phyloP scores from a whole-genome alignment of 2,797 vertebrate genomes.

The Micromesistius poutassou region DNA sequence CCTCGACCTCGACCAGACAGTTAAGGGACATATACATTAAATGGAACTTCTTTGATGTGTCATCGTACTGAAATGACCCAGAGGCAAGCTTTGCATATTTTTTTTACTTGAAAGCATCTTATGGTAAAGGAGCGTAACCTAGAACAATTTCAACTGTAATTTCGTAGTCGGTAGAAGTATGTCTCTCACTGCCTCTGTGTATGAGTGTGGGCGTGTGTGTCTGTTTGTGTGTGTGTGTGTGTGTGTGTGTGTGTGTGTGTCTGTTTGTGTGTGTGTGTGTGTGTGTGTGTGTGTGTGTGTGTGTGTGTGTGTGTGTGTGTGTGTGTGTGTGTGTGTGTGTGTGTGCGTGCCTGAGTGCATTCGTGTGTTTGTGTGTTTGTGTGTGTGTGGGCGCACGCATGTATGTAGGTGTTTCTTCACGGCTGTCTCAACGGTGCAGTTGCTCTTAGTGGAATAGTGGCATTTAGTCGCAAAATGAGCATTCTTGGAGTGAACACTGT shows the following conservation, averaged over 20 bases:
- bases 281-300: constrained; percentile 2
- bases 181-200: not conserved
- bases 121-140: not conserved
- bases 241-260: constrained; percentile 24
- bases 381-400: constrained; percentile 16
- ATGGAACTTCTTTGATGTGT: not conserved
- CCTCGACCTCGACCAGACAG: not conserved
- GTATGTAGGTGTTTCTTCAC: constrained; percentile 23
- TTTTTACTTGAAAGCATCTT: not conserved
- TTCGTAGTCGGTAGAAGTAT: not conserved
- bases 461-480: constrained; percentile 12
- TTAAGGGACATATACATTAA: not conserved
- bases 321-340: constrained; percentile 3
- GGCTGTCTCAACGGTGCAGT: constrained; percentile 42
- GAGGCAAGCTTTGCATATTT: not conserved
- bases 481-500: not conserved
- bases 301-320: constrained; percentile 10
- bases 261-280: constrained; percentile 26
- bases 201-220: too few relatives aligned
- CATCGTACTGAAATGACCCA: not conserved
- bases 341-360: not conserved
- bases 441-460: constrained; percentile 43
- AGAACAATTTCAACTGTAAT: not conserved
- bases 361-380: constrained; percentile 3
- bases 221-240: not conserved